Evolutionary conservation across 2,888 invertebrate species (phyloP).

Genomic region (Gymnoscelis rufifasciata): DNA sequence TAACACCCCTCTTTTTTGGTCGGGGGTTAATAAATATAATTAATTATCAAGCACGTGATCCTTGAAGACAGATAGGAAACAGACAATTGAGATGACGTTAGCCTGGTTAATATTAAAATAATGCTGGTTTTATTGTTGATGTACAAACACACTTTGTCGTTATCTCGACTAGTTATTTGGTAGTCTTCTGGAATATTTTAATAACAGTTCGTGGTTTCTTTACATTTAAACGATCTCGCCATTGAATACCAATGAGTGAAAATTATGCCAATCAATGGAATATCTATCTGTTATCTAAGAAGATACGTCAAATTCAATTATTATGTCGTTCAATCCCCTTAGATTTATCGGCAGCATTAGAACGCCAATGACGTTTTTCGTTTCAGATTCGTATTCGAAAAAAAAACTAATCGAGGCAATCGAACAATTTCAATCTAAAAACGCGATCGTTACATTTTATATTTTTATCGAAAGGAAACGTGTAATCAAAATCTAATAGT

Average conservation of each 20-base stretch:
- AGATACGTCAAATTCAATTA: too few relatives aligned
- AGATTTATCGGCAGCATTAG: too few relatives aligned
- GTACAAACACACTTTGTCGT: constrained; percentile 9
- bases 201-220: background rate
- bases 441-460: too few relatives aligned
- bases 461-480: too few relatives aligned
- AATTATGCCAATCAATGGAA: too few relatives aligned
- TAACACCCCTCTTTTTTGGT: background rate
- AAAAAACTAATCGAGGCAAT: too few relatives aligned
- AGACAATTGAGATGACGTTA: background rate
- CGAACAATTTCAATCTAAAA: too few relatives aligned
- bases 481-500: too few relatives aligned
- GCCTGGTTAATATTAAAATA: constrained; percentile 15
- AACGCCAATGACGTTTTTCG: too few relatives aligned
- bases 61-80: background rate
- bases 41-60: constrained; percentile 5
- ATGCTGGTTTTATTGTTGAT: constrained; percentile 4
- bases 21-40: background rate
- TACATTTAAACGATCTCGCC: background rate
- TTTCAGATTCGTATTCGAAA: too few relatives aligned
- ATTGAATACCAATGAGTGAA: background rate
- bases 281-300: too few relatives aligned
- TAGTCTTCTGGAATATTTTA: constrained; percentile 3
- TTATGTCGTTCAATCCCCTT: too few relatives aligned
- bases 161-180: constrained; percentile 19